phyloP scores from a whole-genome alignment of 2,113 vertebrate genomes.

The Ondatra zibethicus region DNA sequence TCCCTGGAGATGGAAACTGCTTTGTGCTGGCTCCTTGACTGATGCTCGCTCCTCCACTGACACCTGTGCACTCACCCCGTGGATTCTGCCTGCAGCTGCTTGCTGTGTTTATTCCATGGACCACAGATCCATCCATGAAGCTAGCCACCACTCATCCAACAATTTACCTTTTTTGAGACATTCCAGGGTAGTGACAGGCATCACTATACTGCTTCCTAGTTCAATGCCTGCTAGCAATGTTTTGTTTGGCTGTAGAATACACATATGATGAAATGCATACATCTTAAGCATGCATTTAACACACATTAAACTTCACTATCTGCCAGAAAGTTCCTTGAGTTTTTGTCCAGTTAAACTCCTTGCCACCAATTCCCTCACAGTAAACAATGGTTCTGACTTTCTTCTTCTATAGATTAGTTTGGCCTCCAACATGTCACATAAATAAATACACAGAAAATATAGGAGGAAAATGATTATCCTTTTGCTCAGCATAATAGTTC shows the following conservation, averaged over 20 bases:
- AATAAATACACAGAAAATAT: background rate
- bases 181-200: background rate
- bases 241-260: background rate
- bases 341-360: background rate
- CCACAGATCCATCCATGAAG: background rate
- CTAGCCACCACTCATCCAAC: background rate
- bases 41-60: background rate
- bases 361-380: background rate
- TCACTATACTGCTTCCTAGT: background rate
- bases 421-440: background rate
- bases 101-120: background rate
- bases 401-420: background rate
- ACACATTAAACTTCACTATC: background rate
- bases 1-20: background rate
- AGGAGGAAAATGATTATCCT: background rate
- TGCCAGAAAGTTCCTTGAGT: background rate
- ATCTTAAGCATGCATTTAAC: background rate
- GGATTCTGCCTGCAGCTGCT: background rate
- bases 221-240: background rate
- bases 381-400: background rate
- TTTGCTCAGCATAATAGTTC: background rate
- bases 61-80: background rate
- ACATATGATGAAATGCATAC: background rate
- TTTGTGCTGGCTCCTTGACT: background rate
- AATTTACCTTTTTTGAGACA: background rate